Evolutionary conservation across 2,888 invertebrate species (phyloP), one percentile per base, ranked within the genome.

Genomic region (Chalcosyrphus nemorum): DNA sequence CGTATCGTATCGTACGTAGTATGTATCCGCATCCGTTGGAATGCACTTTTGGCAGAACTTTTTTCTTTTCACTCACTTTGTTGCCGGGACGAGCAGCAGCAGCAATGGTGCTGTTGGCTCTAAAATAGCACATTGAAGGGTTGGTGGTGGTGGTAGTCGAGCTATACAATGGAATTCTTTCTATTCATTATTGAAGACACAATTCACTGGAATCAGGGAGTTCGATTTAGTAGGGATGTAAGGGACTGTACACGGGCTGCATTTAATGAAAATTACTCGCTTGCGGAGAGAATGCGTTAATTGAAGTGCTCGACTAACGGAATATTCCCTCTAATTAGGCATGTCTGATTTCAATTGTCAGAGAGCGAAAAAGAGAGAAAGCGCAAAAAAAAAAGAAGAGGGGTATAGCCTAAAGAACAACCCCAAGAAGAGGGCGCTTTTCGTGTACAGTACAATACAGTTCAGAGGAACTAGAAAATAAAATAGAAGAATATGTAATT

Each of bases 291-390:
- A 70, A 75, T 80, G 80, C 84, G 84, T 84, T 84, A 80, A 80
- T 84, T 84, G 84, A 84, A 84, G 84, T 80, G 84, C 65, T 52
- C 70, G 68, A 74, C 84, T 74, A 75, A 57, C 74, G 57, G 70
- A 84, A 80, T 70, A 80, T 70, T 80, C 80, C 80, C 80, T 84
- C 84, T 84, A 84, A 84, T 84, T 84, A 84, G 84, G 80, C 84
- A 84, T 84, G 84, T 75, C 84, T 80, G 84, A 80, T 84, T 80
- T 80, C 68, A 80, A 74, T 70, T 57, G 70, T n/a, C n/a, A n/a
- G n/a, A n/a, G n/a, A n/a, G n/a, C n/a, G n/a, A n/a, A n/a, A n/a
- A n/a, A n/a, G n/a, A n/a, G n/a, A n/a, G n/a, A n/a, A n/a, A n/a
- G n/a, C n/a, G n/a, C n/a, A n/a, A n/a, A n/a, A n/a, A n/a, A n/a